A percentile compares a stretch with the other conserved stretches of the same genome.
phyloP scores from a whole-genome alignment of 2,797 vertebrate species.

The Morus bassanus region DNA sequence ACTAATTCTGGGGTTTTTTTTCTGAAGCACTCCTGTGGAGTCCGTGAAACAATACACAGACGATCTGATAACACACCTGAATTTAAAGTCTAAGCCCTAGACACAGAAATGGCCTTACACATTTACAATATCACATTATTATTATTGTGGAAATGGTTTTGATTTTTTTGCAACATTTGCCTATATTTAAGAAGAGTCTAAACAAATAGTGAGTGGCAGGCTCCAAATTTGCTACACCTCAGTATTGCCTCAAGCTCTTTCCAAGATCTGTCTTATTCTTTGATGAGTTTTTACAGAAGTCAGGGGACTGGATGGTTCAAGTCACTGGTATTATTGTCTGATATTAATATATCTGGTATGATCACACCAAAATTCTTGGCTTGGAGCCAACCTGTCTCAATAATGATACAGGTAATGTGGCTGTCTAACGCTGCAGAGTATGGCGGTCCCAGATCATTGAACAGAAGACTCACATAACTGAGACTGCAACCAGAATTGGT shows the following conservation, averaged over 20 bases:
- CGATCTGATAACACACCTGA: conserved; percentile 23
- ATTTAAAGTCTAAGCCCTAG: not conserved
- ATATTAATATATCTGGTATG: not conserved
- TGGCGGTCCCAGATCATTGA: not conserved
- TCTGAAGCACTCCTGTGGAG: not conserved
- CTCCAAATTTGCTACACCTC: not conserved
- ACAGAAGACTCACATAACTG: not conserved
- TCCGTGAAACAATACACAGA: not conserved
- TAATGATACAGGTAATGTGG: not conserved
- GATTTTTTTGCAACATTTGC: conserved; percentile 17
- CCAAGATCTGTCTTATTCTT: not conserved
- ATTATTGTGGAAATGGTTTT: not conserved
- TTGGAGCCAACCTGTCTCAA: not conserved
- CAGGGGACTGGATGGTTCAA: not conserved
- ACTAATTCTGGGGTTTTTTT: not conserved
- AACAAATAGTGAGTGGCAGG: not conserved
- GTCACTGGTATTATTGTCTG: not conserved
- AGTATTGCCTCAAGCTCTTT: not conserved
- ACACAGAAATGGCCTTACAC: not conserved
- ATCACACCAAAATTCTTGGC: not conserved
- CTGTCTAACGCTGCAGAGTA: not conserved
- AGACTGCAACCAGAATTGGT: not conserved
- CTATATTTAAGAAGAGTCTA: not conserved
- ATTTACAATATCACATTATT: not conserved
- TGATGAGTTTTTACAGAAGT: not conserved